phyloP scores from a whole-genome alignment of 2,888 invertebrate genomes.

The Mamestra brassicae region DNA sequence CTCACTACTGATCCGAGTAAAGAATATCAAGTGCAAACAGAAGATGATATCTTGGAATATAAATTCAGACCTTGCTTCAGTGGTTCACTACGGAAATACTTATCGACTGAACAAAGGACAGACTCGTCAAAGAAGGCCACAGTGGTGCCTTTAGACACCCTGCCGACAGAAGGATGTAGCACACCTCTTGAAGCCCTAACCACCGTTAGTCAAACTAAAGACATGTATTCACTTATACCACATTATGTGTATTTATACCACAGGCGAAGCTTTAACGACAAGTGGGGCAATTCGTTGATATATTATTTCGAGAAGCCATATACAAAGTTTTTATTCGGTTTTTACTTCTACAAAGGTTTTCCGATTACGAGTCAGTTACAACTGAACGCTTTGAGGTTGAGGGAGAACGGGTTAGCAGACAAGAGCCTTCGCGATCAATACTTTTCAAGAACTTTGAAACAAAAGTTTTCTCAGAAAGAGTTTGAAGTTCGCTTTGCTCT shows the following conservation, averaged over 20 bases:
- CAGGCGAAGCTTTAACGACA: conserved; percentile 43
- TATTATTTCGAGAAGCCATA: conserved; percentile 49
- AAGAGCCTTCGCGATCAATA: conserved; percentile 49
- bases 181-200: conserved; percentile 28
- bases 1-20: conserved; percentile 69
- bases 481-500: conserved; percentile 51
- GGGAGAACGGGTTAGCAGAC: conserved; percentile 54
- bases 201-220: conserved; percentile 39
- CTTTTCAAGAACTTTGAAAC: conserved; percentile 37
- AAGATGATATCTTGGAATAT: conserved; percentile 68
- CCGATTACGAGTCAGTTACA: conserved; percentile 42
- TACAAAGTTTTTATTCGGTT: conserved; percentile 29
- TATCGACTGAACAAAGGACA: conserved; percentile 37
- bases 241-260: conserved; percentile 45
- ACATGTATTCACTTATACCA: conserved; percentile 48
- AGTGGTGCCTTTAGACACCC: neutral
- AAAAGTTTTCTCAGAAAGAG: conserved; percentile 39
- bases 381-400: conserved; percentile 40
- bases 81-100: conserved; percentile 58
- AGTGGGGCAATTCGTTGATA: conserved; percentile 53
- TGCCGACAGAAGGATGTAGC: conserved; percentile 49
- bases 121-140: neutral
- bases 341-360: conserved; percentile 60
- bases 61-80: conserved; percentile 77
- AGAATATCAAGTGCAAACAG: conserved; percentile 73